A percentile compares a stretch with the other conserved stretches of the same genome.
phyloP scores from a whole-genome alignment of 2,113 vertebrate species.

The Chaetorhynchus papuensis region DNA sequence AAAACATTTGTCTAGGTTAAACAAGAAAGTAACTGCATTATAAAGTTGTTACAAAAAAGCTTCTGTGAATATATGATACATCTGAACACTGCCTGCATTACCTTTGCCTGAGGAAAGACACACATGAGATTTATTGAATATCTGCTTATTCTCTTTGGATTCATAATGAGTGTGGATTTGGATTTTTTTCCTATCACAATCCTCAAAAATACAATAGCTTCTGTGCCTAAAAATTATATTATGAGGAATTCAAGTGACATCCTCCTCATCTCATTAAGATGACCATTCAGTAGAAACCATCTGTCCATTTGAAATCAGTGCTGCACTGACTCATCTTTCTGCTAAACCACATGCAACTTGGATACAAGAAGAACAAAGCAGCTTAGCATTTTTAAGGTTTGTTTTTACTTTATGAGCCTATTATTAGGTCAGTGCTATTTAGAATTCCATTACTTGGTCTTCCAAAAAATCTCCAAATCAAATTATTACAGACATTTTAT shows the following conservation, averaged over 20 bases:
- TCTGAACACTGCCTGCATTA: not conserved
- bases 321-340: slow-evolving; percentile 36
- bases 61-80: not conserved
- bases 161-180: not conserved
- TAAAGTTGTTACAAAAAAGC: not conserved
- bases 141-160: not conserved
- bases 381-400: slow-evolving; percentile 49
- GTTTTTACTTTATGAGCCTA: slow-evolving; percentile 57
- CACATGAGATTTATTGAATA: not conserved
- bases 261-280: slow-evolving; percentile 51
- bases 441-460: slow-evolving; percentile 64
- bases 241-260: slow-evolving; percentile 11
- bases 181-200: not conserved
- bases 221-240: not conserved
- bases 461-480: not conserved
- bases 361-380: slow-evolving; percentile 68
- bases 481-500: not conserved
- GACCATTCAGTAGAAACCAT: slow-evolving; percentile 56
- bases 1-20: not conserved
- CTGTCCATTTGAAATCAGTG: slow-evolving; percentile 25
- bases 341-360: slow-evolving; percentile 37
- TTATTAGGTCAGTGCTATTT: slow-evolving; percentile 64
- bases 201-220: not conserved
- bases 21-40: not conserved
- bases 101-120: not conserved